These are phyloP conservation scores for Pararge aegeria DNA, from an alignment of 1,140 invertebrate species.

Conservation along the genomic window DNA sequence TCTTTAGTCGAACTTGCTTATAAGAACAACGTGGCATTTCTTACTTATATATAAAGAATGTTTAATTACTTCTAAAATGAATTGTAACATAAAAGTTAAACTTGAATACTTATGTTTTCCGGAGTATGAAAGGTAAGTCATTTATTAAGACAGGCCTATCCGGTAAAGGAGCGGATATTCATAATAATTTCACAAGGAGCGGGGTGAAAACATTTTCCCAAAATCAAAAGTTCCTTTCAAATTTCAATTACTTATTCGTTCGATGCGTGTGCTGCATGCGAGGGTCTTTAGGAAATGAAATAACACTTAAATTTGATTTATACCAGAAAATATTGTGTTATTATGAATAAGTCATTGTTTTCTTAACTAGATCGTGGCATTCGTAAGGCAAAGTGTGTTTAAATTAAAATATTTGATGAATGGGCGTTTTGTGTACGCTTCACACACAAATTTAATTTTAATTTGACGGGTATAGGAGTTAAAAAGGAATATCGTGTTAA, in stretches of 20 bases:
- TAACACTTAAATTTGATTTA: constrained; percentile 77
- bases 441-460: constrained; percentile 4
- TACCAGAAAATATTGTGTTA: constrained; percentile 68
- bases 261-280: constrained; percentile 72
- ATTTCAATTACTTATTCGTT: constrained; percentile 78
- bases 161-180: constrained; percentile 58
- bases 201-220: constrained; percentile 64
- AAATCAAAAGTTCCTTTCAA: constrained; percentile 76
- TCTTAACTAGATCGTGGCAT: constrained; percentile 58
- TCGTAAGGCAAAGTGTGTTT: constrained; percentile 47
- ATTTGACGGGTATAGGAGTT: too few relatives aligned
- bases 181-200: constrained; percentile 71
- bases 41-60: too few relatives aligned
- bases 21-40: too few relatives aligned
- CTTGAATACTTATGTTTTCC: constrained; percentile 10
- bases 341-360: constrained; percentile 72
- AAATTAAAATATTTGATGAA: constrained; percentile 42
- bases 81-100: constrained; percentile 4
- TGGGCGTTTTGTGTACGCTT: neutral
- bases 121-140: constrained; percentile 17
- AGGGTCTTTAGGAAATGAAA: constrained; percentile 75
- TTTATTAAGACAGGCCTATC: constrained; percentile 32
- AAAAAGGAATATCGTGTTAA: too few relatives aligned
- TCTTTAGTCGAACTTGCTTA: too few relatives aligned
- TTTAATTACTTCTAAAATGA: neutral